Evolutionary conservation across 2,797 vertebrate species (phyloP).

Genomic region (Propithecus perrieri): DNA sequence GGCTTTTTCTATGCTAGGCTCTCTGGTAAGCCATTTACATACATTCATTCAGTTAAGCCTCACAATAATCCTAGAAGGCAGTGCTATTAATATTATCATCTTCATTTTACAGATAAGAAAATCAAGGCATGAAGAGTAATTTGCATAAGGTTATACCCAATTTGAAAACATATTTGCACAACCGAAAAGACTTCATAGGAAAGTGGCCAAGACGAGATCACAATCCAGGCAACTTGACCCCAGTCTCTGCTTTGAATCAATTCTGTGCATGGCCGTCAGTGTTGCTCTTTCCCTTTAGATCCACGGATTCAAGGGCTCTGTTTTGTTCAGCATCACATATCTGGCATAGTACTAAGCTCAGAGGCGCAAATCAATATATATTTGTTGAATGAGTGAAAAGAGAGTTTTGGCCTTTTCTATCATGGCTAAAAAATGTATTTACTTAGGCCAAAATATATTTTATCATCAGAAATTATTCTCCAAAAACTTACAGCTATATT

Average conservation of each 20-base stretch:
- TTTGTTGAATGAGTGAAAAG: neutral
- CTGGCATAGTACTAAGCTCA: neutral
- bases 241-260: neutral
- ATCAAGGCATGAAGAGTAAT: neutral
- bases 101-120: neutral
- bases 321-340: neutral
- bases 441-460: neutral
- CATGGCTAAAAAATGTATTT: neutral
- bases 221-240: neutral
- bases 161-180: neutral
- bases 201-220: neutral
- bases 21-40: neutral
- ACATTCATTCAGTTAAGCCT: neutral
- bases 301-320: neutral
- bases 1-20: neutral
- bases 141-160: neutral
- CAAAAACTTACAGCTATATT: neutral
- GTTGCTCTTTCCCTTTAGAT: neutral
- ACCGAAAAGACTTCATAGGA: neutral
- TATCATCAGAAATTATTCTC: neutral
- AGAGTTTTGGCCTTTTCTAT: neutral
- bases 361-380: neutral
- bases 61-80: neutral
- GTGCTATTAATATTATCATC: neutral
- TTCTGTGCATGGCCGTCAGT: neutral